These are phyloP conservation scores for Gopherus flavomarginatus DNA, from an alignment of 2,113 vertebrate genomes.

Conservation along the genomic window DNA sequence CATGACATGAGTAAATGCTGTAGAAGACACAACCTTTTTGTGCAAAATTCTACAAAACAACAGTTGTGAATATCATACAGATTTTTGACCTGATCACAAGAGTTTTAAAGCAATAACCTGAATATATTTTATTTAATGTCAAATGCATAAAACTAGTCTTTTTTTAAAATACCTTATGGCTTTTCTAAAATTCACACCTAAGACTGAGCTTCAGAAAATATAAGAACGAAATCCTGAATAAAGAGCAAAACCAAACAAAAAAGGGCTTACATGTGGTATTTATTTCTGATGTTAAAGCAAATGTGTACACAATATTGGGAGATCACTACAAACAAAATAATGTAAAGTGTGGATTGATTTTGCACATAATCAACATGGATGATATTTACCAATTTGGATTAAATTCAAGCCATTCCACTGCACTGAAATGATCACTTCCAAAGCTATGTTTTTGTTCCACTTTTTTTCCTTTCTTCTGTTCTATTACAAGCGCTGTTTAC, in stretches of 20 bases:
- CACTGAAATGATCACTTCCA: background rate
- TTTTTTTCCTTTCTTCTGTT: background rate
- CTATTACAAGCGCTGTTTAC: background rate
- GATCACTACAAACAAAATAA: background rate
- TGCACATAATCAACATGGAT: slow-evolving; percentile 10
- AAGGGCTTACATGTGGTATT: background rate
- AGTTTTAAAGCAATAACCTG: background rate
- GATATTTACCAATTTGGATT: slow-evolving; percentile 2
- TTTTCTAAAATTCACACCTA: too few relatives aligned
- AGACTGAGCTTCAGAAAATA: background rate
- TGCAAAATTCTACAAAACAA: background rate
- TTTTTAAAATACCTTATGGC: background rate
- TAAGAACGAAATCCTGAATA: background rate
- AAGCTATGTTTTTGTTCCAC: background rate
- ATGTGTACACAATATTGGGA: background rate
- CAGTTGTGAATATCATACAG: background rate
- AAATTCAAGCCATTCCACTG: background rate
- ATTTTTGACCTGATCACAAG: background rate
- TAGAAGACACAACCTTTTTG: background rate
- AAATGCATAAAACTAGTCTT: background rate
- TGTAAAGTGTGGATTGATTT: background rate
- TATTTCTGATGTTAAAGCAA: slow-evolving; percentile 1
- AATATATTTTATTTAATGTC: background rate
- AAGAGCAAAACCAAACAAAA: background rate
- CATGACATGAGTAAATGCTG: background rate